Evolutionary conservation across 2,888 invertebrate species (phyloP).

Genomic region (Pseudeuparius sepicola): DNA sequence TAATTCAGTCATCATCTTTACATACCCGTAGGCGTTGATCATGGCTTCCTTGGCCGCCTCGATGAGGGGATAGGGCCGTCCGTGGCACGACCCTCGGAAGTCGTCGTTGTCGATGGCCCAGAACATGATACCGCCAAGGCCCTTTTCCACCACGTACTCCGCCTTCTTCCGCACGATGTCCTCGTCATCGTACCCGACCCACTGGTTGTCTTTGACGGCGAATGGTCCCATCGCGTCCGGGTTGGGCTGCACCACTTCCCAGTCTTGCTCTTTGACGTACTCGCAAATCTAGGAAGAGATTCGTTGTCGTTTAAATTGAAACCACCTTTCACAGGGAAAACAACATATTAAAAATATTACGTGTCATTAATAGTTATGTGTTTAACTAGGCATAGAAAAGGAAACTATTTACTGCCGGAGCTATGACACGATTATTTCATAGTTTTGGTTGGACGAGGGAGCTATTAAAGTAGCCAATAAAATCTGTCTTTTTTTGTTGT

Average conservation of each 20-base stretch:
- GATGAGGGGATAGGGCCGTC: conserved; percentile 79
- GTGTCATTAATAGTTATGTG: no score
- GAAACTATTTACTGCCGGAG: no score
- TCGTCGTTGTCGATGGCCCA: conserved; percentile 94
- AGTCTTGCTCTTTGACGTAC: conserved; percentile 61
- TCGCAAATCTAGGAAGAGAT: conserved; percentile 68
- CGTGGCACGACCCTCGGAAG: conserved; percentile 82
- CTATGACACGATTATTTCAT: no score
- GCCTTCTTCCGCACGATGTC: conserved; percentile 74
- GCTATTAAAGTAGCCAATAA: no score
- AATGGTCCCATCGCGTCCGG: conserved; percentile 81
- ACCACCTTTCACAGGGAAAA: no score
- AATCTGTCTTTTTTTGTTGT: no score
- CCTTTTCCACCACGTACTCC: conserved; percentile 73
- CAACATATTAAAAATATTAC: no score
- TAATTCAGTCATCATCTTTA: conserved; percentile 2
- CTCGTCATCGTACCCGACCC: conserved; percentile 90
- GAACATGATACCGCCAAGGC: conserved; percentile 85
- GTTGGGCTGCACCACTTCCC: conserved; percentile 77
- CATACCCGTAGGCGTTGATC: conserved; percentile 54
- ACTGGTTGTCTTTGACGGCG: conserved; percentile 77
- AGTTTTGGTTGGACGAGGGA: no score
- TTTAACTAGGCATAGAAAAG: no score
- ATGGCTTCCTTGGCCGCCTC: conserved; percentile 83
- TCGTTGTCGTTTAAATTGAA: no score